Conservation (phyloP, 2,797 vertebrate species). For the Varecia variegata region DNA sequence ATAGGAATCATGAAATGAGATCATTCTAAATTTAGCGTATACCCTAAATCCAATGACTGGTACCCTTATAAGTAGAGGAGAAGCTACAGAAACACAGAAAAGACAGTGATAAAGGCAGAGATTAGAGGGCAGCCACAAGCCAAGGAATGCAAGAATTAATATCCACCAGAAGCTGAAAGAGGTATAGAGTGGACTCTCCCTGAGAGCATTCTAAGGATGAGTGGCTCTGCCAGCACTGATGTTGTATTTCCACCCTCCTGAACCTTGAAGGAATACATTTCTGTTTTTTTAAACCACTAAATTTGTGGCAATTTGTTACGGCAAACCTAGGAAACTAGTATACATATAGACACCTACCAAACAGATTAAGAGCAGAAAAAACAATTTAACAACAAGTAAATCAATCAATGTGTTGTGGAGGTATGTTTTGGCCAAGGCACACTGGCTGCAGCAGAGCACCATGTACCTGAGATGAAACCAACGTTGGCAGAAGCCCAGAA, state of each 20-base stretch:
- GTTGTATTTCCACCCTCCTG: neutral
- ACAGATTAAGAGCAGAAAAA: neutral
- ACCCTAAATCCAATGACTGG: neutral
- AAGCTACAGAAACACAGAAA: neutral
- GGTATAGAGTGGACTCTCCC: neutral
- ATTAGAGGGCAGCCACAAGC: neutral
- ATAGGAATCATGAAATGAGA: neutral
- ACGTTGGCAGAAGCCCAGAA: neutral
- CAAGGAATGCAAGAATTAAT: neutral
- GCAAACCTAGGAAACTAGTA: neutral
- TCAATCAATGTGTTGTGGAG: neutral
- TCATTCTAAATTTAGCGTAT: neutral
- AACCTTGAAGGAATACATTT: neutral
- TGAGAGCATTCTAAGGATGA: neutral
- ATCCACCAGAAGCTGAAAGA: neutral
- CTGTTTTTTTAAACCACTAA: neutral
- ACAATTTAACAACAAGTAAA: neutral
- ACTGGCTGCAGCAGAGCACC: neutral
- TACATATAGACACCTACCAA: neutral
- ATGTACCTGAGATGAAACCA: neutral
- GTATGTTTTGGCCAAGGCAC: neutral
- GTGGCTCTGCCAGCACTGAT: neutral
- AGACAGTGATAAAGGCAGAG: neutral
- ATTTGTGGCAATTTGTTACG: neutral
- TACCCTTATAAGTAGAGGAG: neutral